A percentile compares a stretch with the other conserved stretches of the same genome.
These are phyloP conservation scores for Orius insidiosus DNA, from an alignment of 1,140 invertebrate species.

Conservation along the genomic window DNA sequence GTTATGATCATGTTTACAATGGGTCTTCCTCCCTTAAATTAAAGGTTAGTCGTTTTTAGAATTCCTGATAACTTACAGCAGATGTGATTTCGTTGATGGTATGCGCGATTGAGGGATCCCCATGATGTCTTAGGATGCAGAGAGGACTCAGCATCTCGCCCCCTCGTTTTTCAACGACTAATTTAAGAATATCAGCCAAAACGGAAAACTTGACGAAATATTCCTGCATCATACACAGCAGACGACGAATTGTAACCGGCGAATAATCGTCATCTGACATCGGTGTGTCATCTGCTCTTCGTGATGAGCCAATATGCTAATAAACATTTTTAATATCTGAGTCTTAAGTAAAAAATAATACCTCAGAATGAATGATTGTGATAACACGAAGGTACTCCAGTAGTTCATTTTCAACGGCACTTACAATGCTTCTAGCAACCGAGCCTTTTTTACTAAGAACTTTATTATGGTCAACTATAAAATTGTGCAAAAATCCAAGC, in stretches of 20 bases:
- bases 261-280: constrained; percentile 27
- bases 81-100: constrained; percentile 21
- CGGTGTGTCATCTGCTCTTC: constrained; percentile 19
- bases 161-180: not conserved
- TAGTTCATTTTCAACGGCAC: constrained; percentile 68
- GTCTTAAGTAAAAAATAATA: constrained; percentile 51
- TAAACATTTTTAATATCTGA: constrained; percentile 21
- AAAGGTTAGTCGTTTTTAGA: not conserved
- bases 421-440: constrained; percentile 70
- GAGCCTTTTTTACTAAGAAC: constrained; percentile 50
- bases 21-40: constrained; percentile 50
- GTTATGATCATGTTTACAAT: constrained; percentile 71
- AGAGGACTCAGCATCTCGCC: constrained; percentile 2
- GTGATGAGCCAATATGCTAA: constrained; percentile 15
- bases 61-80: not conserved
- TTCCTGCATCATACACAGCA: constrained; percentile 62
- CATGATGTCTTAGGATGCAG: constrained; percentile 7
- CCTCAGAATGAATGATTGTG: constrained; percentile 50
- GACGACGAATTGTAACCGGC: constrained; percentile 40
- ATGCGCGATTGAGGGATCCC: not conserved
- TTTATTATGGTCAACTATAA: constrained; percentile 50
- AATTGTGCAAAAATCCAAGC: constrained; percentile 71
- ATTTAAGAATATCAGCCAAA: constrained; percentile 33
- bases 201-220: constrained; percentile 61
- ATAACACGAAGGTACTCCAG: constrained; percentile 75